A percentile compares a stretch with the other conserved stretches of the same genome.
Evolutionary conservation across 1,140 invertebrate species (phyloP).

Genomic region (Meloidogyne floridensis): DNA sequence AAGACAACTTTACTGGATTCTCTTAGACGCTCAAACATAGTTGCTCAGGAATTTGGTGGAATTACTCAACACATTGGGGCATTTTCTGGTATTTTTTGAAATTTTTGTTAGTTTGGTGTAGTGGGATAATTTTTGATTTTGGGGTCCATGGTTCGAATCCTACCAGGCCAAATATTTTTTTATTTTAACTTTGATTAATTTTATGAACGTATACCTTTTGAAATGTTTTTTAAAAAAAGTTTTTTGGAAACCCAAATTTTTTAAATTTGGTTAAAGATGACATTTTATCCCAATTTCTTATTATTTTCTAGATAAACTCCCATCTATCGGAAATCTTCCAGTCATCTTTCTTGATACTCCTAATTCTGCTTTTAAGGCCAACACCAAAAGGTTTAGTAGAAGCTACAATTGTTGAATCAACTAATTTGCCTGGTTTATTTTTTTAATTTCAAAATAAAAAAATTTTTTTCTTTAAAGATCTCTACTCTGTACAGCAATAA

Average conservation of each 20-base stretch:
- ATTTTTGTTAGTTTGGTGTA: too few species aligned
- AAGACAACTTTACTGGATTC: slow-evolving; percentile 95
- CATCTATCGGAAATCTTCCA: slow-evolving; percentile 70
- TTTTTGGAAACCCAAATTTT: too few species aligned
- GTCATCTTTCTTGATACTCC: slow-evolving; percentile 98
- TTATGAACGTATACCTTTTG: too few species aligned
- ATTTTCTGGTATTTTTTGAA: slow-evolving; percentile 74
- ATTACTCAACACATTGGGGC: slow-evolving; percentile 99
- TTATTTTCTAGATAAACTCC: slow-evolving; percentile 71
- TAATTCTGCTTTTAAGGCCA: slow-evolving; percentile 79
- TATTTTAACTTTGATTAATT: too few species aligned
- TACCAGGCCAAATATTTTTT: not conserved
- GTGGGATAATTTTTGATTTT: too few species aligned
- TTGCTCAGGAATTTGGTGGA: slow-evolving; percentile 91
- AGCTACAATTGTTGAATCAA: slow-evolving; percentile 85
- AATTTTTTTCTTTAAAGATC: slow-evolving; percentile 39
- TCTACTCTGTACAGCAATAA: slow-evolving; percentile 80
- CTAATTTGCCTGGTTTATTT: slow-evolving; percentile 75
- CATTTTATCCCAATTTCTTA: too few species aligned
- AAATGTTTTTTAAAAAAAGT: not conserved
- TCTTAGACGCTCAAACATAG: slow-evolving; percentile 81
- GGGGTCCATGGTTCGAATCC: too few species aligned
- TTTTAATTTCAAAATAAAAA: slow-evolving; percentile 52
- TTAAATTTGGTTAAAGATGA: not conserved
- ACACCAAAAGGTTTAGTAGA: slow-evolving; percentile 79